Conservation (phyloP, 2,797 vertebrate species). For the Xyrichtys novacula region DNA sequence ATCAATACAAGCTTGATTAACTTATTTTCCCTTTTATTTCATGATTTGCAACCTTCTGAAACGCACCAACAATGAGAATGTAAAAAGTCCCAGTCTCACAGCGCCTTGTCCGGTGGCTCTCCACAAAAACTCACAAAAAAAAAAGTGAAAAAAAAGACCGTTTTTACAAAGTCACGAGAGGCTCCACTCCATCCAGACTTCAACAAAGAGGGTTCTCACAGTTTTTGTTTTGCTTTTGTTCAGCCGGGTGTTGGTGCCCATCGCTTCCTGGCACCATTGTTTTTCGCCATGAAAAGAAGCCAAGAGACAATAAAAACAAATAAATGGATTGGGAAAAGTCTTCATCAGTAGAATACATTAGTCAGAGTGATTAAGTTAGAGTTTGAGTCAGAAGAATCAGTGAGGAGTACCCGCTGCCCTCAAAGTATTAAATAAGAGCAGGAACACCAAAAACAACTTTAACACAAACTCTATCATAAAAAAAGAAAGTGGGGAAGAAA, state of each 20-base stretch:
- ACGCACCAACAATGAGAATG: not conserved
- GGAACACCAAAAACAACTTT: too few relatives aligned
- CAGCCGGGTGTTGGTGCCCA: conserved; percentile 5
- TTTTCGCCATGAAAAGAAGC: conserved; percentile 9
- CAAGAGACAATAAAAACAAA: conserved; percentile 5
- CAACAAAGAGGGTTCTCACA: conserved; percentile 27
- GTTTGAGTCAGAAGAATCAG: conserved; percentile 15
- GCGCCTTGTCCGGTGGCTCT: not conserved
- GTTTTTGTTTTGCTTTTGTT: conserved; percentile 1
- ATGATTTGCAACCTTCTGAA: not conserved
- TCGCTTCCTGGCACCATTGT: conserved; percentile 25
- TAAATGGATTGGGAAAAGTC: not conserved
- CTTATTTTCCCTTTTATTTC: too few relatives aligned
- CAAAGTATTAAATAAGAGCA: not conserved
- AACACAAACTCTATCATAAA: not conserved
- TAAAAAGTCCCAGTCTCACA: not conserved
- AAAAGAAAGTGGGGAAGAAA: not conserved
- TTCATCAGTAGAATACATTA: not conserved
- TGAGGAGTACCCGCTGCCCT: conserved; percentile 1
- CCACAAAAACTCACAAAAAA: too few relatives aligned
- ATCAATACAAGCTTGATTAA: not conserved
- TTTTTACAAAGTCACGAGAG: conserved; percentile 8
- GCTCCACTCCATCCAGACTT: conserved; percentile 14
- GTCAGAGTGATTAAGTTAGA: conserved; percentile 2
- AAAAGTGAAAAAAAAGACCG: not conserved